A percentile compares a stretch with the other conserved stretches of the same genome.
Conservation (phyloP, 2,888 invertebrate species). For the Drosophila austrosaltans region DNA sequence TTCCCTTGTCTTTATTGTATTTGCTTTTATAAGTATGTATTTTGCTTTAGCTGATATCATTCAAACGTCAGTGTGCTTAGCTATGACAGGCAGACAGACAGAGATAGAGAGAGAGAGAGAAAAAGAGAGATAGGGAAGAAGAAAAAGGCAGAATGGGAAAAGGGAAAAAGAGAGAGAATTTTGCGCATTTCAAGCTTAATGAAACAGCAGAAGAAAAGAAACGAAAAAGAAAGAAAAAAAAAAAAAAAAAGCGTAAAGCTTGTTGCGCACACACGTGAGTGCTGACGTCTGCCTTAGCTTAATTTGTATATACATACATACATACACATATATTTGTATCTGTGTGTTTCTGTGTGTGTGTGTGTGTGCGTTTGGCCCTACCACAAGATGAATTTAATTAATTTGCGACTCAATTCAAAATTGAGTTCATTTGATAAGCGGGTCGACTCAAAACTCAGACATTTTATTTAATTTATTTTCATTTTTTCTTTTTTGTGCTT, state of each 20-base stretch:
- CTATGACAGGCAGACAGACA: slow-evolving; percentile 13
- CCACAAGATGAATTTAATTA: slow-evolving; percentile 52
- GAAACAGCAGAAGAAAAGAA: background rate
- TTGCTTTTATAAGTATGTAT: background rate
- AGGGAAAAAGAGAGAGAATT: background rate
- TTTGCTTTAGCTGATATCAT: slow-evolving; percentile 9
- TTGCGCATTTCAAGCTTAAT: slow-evolving; percentile 9
- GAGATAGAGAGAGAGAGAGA: slow-evolving; percentile 11
- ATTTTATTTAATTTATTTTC: background rate
- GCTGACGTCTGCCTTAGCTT: slow-evolving; percentile 30
- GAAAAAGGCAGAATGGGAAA: background rate
- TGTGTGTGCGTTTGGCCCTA: slow-evolving; percentile 39
- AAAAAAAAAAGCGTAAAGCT: slow-evolving; percentile 53
- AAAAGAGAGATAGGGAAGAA: background rate
- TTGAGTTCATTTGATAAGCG: slow-evolving; percentile 10
- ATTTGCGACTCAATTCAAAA: slow-evolving; percentile 13
- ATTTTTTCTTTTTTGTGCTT: background rate
- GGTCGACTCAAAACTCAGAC: background rate
- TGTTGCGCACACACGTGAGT: slow-evolving; percentile 59
- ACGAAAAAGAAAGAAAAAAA: slow-evolving; percentile 20
- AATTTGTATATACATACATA: slow-evolving; percentile 2
- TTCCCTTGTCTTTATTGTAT: slow-evolving; percentile 8
- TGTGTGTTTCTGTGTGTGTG: slow-evolving; percentile 10
- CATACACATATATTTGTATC: background rate
- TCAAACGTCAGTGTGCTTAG: slow-evolving; percentile 9